Evolutionary conservation across 2,888 invertebrate genomes (phyloP).

Genomic region (Pherbina coryleti): DNA sequence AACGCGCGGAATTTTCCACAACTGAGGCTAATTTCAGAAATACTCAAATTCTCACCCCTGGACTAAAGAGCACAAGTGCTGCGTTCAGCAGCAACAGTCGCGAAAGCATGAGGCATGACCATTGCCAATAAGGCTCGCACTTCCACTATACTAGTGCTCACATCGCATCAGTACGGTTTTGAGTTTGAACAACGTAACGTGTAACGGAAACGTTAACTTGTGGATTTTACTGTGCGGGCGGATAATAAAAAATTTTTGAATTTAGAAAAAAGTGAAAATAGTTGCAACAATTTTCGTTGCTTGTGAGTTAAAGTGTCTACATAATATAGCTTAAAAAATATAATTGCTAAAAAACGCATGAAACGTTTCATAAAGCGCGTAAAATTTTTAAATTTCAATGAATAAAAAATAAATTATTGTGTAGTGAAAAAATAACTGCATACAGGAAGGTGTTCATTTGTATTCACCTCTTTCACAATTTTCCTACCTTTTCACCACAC

Average conservation of each 20-base stretch:
- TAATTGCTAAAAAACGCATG: not conserved
- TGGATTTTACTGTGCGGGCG: constrained; percentile 12
- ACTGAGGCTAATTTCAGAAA: not conserved
- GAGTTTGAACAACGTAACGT: constrained; percentile 25
- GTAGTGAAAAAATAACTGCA: not conserved
- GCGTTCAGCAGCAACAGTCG: not conserved
- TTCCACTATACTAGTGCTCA: not conserved
- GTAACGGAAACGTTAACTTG: not conserved
- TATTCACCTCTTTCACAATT: not conserved
- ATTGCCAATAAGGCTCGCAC: not conserved
- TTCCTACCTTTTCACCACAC: constrained; percentile 16
- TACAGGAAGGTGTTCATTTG: not conserved
- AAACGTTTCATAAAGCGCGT: not conserved
- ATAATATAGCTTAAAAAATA: not conserved
- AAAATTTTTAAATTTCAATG: not conserved
- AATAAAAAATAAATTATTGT: not conserved
- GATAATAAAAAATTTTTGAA: constrained; percentile 24
- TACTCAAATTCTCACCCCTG: not conserved
- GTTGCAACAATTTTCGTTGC: not conserved
- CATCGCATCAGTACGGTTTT: constrained; percentile 26
- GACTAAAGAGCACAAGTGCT: not conserved
- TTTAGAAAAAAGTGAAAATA: constrained; percentile 18
- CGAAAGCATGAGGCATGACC: not conserved
- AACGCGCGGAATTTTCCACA: not conserved
- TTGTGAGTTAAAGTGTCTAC: not conserved